Conservation (phyloP, 2,113 vertebrate species). For the Hemiprocne comata region DNA sequence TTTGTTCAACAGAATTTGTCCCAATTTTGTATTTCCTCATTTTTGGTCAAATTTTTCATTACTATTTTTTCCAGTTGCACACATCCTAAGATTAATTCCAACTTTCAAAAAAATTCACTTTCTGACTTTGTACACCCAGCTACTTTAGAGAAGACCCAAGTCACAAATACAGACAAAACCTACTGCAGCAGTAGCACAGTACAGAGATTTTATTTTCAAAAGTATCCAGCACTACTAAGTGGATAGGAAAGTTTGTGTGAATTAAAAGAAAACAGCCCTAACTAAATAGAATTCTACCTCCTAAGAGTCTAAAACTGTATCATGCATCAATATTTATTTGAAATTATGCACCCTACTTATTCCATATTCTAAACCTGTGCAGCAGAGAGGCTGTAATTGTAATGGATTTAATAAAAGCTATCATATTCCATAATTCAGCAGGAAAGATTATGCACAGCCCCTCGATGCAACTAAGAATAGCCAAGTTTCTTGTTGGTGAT, state of each 20-base stretch:
- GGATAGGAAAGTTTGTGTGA: conserved; percentile 2
- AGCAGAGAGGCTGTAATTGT: conserved; percentile 64
- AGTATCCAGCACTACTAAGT: neutral
- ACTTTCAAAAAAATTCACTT: neutral
- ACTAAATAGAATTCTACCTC: conserved; percentile 39
- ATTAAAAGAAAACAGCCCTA: conserved; percentile 6
- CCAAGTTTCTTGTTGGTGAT: conserved; percentile 38
- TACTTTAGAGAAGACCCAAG: neutral
- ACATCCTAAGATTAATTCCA: neutral
- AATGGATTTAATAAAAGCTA: conserved; percentile 74
- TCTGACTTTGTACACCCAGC: neutral
- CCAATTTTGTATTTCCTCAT: neutral
- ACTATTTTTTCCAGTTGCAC: neutral
- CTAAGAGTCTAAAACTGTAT: conserved; percentile 67
- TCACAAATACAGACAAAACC: neutral
- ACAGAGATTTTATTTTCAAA: neutral
- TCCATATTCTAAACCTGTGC: conserved; percentile 75
- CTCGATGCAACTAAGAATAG: conserved; percentile 76
- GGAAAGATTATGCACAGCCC: conserved; percentile 64
- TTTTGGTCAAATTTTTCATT: neutral
- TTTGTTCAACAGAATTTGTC: neutral
- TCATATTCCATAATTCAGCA: conserved; percentile 74
- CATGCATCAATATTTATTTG: conserved; percentile 78
- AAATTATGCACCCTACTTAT: conserved; percentile 80
- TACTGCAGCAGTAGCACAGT: neutral